Conservation (phyloP, 92 coral and sea anemone species). For the Actinernus sp. region DNA sequence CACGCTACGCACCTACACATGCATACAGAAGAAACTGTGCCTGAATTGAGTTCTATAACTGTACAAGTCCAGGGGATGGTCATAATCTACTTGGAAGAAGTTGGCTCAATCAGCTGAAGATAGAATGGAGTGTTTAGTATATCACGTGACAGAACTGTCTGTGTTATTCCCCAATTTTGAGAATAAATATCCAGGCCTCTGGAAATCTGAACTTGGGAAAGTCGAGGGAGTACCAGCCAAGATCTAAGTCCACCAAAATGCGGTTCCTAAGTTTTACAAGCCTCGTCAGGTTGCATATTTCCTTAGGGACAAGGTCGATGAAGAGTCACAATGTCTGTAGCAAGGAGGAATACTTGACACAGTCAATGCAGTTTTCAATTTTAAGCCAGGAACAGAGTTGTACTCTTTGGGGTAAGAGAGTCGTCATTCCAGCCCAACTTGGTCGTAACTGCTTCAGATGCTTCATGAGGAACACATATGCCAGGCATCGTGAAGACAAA, state of each 20-base stretch:
- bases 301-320: slow-evolving; percentile 16
- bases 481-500: too few species aligned
- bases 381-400: too few species aligned
- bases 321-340: slow-evolving; percentile 30
- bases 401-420: too few species aligned
- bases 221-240: slow-evolving; percentile 26
- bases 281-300: slow-evolving; percentile 38
- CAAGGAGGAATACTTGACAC: slow-evolving; percentile 25
- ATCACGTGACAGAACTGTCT: slow-evolving; percentile 5
- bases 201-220: slow-evolving; percentile 32
- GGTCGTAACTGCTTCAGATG: too few species aligned
- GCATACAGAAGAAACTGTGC: slow-evolving; percentile 58
- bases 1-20: slow-evolving; percentile 51
- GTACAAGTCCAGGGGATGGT: too few species aligned
- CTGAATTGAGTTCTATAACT: too few species aligned
- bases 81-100: slow-evolving; percentile 54
- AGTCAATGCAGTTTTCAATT: too few species aligned
- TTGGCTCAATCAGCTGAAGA: slow-evolving; percentile 52
- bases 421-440: too few species aligned
- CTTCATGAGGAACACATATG: too few species aligned
- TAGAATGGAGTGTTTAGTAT: too few species aligned
- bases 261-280: slow-evolving; percentile 34
- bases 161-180: background rate
- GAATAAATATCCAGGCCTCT: slow-evolving; percentile 7
- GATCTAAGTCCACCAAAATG: slow-evolving; percentile 11